phyloP scores from a whole-genome alignment of 2,888 invertebrate species.

The Lysandra coridon region DNA sequence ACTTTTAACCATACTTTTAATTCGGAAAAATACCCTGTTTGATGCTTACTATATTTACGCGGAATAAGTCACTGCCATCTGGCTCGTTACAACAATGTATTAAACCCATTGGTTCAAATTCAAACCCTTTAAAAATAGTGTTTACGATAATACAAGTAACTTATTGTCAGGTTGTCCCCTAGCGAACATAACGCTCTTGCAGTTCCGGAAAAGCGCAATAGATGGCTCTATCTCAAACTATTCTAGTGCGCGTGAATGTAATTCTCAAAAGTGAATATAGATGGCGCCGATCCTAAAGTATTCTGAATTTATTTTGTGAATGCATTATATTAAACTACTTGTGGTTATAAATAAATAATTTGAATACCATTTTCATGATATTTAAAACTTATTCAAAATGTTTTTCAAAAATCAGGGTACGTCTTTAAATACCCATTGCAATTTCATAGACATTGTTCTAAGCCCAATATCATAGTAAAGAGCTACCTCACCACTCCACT shows the following conservation, averaged over 20 bases:
- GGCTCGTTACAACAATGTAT: neutral
- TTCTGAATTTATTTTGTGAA: neutral
- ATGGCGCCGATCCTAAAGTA: neutral
- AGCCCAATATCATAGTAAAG: too few species aligned
- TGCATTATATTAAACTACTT: too few species aligned
- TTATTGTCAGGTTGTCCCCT: neutral
- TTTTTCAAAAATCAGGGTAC: too few species aligned
- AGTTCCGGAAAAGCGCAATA: constrained; percentile 12
- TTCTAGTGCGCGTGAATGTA: neutral
- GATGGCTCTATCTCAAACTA: constrained; percentile 22
- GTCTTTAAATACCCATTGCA: too few species aligned
- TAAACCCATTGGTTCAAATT: neutral
- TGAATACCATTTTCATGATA: too few species aligned
- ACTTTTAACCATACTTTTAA: too few species aligned
- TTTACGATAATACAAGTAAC: neutral
- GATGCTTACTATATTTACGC: too few species aligned
- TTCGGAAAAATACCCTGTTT: too few species aligned
- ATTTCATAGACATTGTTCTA: too few species aligned
- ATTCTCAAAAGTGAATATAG: neutral
- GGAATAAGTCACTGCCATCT: neutral
- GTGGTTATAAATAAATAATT: too few species aligned
- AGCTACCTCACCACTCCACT: too few species aligned
- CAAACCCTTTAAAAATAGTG: neutral
- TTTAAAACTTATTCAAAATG: too few species aligned
- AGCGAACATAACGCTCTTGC: neutral